Evolutionary conservation across 2,113 vertebrate genomes (phyloP), one percentile per base, ranked within the genome.

Genomic region (Plecotus auritus): DNA sequence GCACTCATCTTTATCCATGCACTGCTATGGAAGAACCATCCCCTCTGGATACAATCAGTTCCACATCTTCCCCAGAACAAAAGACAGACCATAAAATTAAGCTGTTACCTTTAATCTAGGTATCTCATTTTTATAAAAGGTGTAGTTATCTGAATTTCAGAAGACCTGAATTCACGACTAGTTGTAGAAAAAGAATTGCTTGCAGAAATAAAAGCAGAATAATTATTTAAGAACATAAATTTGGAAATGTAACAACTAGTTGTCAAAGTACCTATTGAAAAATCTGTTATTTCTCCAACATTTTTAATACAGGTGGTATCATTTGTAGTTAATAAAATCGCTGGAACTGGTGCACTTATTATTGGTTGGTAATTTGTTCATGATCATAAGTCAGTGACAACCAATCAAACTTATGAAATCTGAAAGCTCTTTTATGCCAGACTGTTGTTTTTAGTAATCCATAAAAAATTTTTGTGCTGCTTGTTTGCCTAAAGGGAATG

Each of bases 321-420:
- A 78, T 91, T 83, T 92, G 82, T 95, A 92, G 35, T 67, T 76
- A 97, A 70, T 90, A 93, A 88, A 93, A 78, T 51, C 83, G 30
- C 92, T 95, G 77, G 54, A 93, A 83, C 30, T 59, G 9, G 18
- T 23, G 0, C 40, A 40, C 30, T 81, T 88, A 77, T 59, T 92
- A 84, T 47, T 90, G 40, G 28, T 88, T 72, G 6, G 16, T 83
- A 94, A 95, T 94, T 96, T 96, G 23, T 94, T 93, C 64, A 42
- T 87, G 87, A 85, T 85, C 49, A 91, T 74, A 90, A 93, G 67
- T 26, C 51, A 85, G 14, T 83, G 83, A 70, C 37, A 91, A 74
- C 3, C 56, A 70, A 74, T 80, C 49, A 94, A 72, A 89, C 12
- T 92, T 89, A 70, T 18, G 30, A 89, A 89, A 72, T 91, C 56